Evolutionary conservation across 2,888 invertebrate genomes (phyloP).

Genomic region (Germaria angustata): DNA sequence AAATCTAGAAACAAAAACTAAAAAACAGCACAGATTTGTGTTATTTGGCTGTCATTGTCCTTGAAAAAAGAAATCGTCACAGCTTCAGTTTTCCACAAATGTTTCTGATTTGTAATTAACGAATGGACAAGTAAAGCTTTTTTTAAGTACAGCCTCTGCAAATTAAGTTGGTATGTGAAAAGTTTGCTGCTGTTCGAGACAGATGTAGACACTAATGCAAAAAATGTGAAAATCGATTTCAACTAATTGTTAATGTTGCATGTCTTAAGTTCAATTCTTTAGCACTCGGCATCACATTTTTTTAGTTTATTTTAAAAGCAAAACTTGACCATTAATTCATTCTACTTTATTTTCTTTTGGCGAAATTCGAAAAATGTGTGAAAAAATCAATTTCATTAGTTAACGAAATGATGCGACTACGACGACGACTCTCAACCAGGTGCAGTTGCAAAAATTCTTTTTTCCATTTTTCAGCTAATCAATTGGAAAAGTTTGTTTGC

Average conservation of each 20-base stretch:
- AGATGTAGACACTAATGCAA: not conserved
- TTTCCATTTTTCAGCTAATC: constrained; percentile 37
- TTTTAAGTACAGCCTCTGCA: constrained; percentile 9
- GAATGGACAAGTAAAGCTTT: not conserved
- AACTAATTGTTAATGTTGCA: constrained; percentile 57
- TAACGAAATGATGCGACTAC: constrained; percentile 20
- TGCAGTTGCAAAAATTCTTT: constrained; percentile 56
- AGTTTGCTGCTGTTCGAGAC: constrained; percentile 14
- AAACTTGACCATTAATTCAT: constrained; percentile 19
- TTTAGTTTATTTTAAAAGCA: not conserved
- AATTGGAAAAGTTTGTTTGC: constrained; percentile 21
- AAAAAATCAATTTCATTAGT: constrained; percentile 64
- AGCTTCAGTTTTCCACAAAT: too few relatives aligned
- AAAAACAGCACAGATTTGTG: too few relatives aligned
- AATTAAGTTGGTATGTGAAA: constrained; percentile 47
- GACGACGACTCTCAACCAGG: constrained; percentile 30
- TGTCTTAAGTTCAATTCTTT: constrained; percentile 37
- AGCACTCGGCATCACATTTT: constrained; percentile 41
- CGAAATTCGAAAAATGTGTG: constrained; percentile 59
- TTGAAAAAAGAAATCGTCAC: too few relatives aligned
- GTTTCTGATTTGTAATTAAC: not conserved
- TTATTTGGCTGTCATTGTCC: too few relatives aligned
- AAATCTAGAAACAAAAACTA: too few relatives aligned
- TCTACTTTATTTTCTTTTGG: constrained; percentile 4
- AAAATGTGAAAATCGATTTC: not conserved